phyloP scores from a whole-genome alignment of 1,140 invertebrate species.

The Sitophilus oryzae region DNA sequence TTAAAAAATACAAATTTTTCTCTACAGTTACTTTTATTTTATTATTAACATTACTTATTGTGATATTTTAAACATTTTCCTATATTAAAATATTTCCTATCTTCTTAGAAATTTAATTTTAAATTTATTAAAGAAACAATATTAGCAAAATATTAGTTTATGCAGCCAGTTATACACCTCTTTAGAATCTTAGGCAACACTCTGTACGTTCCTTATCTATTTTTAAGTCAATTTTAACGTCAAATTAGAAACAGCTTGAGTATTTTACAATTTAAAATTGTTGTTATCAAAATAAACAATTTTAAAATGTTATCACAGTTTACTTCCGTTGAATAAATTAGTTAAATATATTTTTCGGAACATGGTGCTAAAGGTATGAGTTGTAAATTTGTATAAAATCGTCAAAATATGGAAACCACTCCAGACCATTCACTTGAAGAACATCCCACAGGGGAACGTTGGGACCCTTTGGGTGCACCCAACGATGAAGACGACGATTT shows the following conservation, averaged over 20 bases:
- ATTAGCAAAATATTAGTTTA: too few species aligned
- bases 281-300: not conserved
- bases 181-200: not conserved
- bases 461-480: constrained; percentile 73
- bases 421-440: constrained; percentile 26
- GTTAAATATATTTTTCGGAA: not conserved
- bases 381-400: not conserved
- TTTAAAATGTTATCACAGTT: constrained; percentile 4
- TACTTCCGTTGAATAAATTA: constrained; percentile 1
- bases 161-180: too few species aligned
- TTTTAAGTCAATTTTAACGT: not conserved
- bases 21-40: too few species aligned
- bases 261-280: too few species aligned
- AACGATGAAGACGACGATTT: constrained; percentile 52
- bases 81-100: too few species aligned
- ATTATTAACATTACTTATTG: too few species aligned
- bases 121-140: too few species aligned
- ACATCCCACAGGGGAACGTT: constrained; percentile 57
- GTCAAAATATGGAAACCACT: constrained; percentile 14
- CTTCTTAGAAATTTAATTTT: too few species aligned
- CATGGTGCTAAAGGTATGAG: not conserved
- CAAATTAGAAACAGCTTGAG: too few species aligned
- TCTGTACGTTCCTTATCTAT: not conserved
- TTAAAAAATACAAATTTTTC: too few species aligned
- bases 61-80: too few species aligned